phyloP scores from a whole-genome alignment of 2,888 invertebrate species.

The Doris montereyensis region DNA sequence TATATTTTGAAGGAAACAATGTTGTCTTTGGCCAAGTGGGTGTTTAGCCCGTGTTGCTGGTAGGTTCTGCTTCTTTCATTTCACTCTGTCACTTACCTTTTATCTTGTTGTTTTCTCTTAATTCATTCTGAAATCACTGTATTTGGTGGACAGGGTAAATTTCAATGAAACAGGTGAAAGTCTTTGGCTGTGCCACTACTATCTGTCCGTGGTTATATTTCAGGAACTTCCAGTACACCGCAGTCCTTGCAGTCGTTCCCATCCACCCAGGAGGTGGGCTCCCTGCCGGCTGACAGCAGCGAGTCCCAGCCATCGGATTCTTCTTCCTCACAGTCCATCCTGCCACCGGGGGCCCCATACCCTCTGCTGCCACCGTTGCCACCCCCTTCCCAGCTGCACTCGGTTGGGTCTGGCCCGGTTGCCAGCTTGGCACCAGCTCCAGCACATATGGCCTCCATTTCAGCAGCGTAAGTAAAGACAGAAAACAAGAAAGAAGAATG shows the following conservation, averaged over 20 bases:
- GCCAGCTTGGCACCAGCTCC: background rate
- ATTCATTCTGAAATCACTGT: too few species aligned
- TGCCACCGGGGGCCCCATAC: too few species aligned
- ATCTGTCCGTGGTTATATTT: slow-evolving; percentile 5
- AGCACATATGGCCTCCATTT: slow-evolving; percentile 1
- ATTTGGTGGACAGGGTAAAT: too few species aligned
- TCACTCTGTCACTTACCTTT: too few species aligned
- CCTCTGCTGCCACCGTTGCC: slow-evolving; percentile 29
- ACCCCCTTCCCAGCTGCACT: background rate
- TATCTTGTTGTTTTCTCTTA: too few species aligned
- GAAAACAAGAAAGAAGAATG: too few species aligned
- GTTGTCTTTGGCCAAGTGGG: too few species aligned
- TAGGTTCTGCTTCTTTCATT: too few species aligned
- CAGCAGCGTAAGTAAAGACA: slow-evolving; percentile 29
- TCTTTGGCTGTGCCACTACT: slow-evolving; percentile 38
- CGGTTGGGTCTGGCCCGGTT: background rate
- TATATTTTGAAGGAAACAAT: too few species aligned
- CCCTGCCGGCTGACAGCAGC: slow-evolving; percentile 43
- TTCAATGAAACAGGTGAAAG: too few species aligned
- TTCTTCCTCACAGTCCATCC: too few species aligned
- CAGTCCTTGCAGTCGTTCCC: slow-evolving; percentile 40
- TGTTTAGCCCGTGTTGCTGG: too few species aligned
- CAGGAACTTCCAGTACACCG: slow-evolving; percentile 1
- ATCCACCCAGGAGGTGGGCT: slow-evolving; percentile 36
- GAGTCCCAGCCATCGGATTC: slow-evolving; percentile 43